These are phyloP conservation scores for Conchocele bisecta DNA, from an alignment of 2,888 invertebrate genomes.

Conservation along the genomic window DNA sequence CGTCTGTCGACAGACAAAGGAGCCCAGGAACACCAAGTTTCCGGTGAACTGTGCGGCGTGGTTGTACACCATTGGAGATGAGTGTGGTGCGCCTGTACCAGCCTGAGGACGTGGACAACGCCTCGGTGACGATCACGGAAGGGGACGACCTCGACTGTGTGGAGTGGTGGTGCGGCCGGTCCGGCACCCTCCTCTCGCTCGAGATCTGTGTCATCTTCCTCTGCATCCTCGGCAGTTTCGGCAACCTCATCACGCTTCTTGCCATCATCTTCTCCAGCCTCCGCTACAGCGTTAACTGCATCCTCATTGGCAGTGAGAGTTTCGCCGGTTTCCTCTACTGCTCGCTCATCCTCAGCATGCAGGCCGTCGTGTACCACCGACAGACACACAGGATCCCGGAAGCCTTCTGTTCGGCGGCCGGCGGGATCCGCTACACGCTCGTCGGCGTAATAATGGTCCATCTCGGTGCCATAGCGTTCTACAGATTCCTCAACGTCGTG, in stretches of 20 bases:
- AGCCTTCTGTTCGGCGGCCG: slow-evolving; percentile 65
- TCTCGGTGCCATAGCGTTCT: slow-evolving; percentile 71
- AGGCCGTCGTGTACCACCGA: slow-evolving; percentile 70
- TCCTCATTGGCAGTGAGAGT: slow-evolving; percentile 74
- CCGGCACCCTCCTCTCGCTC: slow-evolving; percentile 56
- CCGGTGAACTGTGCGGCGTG: no score
- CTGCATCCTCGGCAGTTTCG: slow-evolving; percentile 67
- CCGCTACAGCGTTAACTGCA: slow-evolving; percentile 73
- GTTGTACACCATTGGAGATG: no score
- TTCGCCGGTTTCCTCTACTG: slow-evolving; percentile 72
- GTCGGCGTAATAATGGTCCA: slow-evolving; percentile 72
- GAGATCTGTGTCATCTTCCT: slow-evolving; percentile 65
- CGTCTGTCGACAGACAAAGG: no score
- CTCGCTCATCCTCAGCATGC: slow-evolving; percentile 68
- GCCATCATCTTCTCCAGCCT: slow-evolving; percentile 74
- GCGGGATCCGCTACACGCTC: slow-evolving; percentile 67
- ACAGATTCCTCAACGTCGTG: slow-evolving; percentile 71
- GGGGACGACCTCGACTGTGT: no score
- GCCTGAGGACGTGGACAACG: no score
- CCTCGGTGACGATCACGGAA: no score
- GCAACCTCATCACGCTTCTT: slow-evolving; percentile 73
- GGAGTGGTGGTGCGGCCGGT: slow-evolving; percentile 63
- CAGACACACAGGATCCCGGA: slow-evolving; percentile 55
- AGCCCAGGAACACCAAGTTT: no score
- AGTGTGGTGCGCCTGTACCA: no score